Evolutionary conservation across 2,113 vertebrate genomes (phyloP), one percentile per base, ranked within the genome.

Genomic region (Gopherus flavomarginatus): DNA sequence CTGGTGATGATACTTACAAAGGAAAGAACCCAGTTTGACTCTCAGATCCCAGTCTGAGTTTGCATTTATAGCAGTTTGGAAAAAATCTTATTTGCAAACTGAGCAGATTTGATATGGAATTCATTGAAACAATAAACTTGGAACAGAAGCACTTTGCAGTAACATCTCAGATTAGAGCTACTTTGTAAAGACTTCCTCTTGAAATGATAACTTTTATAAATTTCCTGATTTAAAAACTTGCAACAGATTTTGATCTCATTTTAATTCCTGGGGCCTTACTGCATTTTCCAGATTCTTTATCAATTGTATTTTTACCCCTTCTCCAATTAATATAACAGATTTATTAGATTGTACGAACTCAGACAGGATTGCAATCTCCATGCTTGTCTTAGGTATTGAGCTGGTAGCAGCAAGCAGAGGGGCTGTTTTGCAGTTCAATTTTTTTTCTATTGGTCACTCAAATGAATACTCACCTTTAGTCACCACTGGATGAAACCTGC

Each of bases 221-320:
- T 27, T 53, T 16, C 81, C 29, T 22, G 19, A 38, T 24, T n/a
- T 56, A 0, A 50, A 78, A 85, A 26, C 3, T n/a, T 49, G 13
- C 31, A 59, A 27, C 9, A 27, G n/a, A 11, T 21, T 65, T 24
- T 0, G 31, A 53, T 29, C 4, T 56, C 3, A 53, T 52, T 59
- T 79, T 38, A 19, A 87, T 81, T 38, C 50, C 26, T 24, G 42
- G 21, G 42, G 6, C 31, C 84, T 83, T 2, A 2, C 17, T 3
- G 1, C 38, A 50, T 65, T 0, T 47, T 78, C 62, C 26, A 35
- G 38, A 21, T 0, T 0, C 12, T 27, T 27, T 27, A 11, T 14
- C 65, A n/a, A 38, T 22, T 72, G 17, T 21, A 72, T 38, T 38
- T 38, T 72, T 38, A 38, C 16, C 17, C 17, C 21, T 72, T 72